phyloP scores from a whole-genome alignment of 2,888 invertebrate genomes.

The Tenthredo notha region DNA sequence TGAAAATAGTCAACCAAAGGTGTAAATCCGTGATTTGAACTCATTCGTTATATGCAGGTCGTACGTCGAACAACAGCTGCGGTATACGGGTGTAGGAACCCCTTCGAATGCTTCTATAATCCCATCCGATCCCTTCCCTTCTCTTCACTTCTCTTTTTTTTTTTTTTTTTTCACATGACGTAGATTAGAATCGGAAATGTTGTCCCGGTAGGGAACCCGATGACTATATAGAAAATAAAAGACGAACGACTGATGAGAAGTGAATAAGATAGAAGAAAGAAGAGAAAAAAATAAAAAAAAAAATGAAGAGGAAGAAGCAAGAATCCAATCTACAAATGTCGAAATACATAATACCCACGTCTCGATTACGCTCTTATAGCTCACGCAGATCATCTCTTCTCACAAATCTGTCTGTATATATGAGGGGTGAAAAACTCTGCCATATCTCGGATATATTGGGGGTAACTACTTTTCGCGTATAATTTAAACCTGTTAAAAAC shows the following conservation, averaged over 20 bases:
- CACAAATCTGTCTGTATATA: neutral
- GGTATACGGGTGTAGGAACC: constrained; percentile 36
- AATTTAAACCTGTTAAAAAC: constrained; percentile 25
- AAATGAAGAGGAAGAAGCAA: neutral
- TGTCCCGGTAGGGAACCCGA: neutral
- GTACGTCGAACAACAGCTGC: constrained; percentile 36
- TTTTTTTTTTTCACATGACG: constrained; percentile 25
- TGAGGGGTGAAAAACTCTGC: neutral
- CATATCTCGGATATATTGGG: neutral
- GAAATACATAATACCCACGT: constrained; percentile 6
- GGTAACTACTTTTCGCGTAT: neutral
- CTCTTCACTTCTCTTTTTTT: neutral
- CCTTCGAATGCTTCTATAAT: constrained; percentile 32
- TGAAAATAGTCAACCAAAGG: constrained; percentile 23
- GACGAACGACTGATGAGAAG: neutral
- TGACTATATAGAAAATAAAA: constrained; percentile 35
- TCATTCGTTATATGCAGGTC: constrained; percentile 16
- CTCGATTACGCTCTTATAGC: constrained; percentile 40
- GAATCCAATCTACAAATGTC: constrained; percentile 8
- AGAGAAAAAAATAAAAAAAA: neutral
- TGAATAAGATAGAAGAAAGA: neutral
- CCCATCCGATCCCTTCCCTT: neutral
- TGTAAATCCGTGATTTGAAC: constrained; percentile 46
- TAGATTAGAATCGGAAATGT: constrained; percentile 49
- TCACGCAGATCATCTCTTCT: neutral